A percentile compares a stretch with the other conserved stretches of the same genome.
These are phyloP conservation scores for Tursiops truncatus DNA, from an alignment of 2,113 vertebrate genomes.

Conservation along the genomic window DNA sequence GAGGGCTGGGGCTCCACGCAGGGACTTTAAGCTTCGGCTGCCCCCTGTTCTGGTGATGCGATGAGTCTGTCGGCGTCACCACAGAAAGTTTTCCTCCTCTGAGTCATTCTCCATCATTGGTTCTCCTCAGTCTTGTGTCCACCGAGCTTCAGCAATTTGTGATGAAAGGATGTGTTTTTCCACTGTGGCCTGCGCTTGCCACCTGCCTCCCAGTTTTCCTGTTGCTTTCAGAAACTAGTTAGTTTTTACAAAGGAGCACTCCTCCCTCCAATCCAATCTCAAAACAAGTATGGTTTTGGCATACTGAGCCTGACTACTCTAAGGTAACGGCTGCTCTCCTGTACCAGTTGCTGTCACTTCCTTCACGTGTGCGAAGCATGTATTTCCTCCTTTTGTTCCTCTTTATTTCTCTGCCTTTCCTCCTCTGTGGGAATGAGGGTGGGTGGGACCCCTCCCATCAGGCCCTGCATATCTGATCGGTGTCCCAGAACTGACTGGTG, in stretches of 20 bases:
- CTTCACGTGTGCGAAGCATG: background rate
- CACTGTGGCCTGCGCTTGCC: background rate
- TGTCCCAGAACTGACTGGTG: background rate
- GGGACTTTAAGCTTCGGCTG: background rate
- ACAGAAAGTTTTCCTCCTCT: background rate
- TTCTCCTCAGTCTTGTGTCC: background rate
- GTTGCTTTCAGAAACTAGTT: background rate
- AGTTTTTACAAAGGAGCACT: background rate
- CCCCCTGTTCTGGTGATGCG: fast-evolving
- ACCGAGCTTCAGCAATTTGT: background rate
- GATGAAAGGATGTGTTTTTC: background rate
- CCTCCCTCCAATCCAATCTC: background rate
- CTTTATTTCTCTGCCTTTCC: background rate
- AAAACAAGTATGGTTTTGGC: background rate
- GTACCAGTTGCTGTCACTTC: background rate
- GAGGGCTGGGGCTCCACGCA: background rate
- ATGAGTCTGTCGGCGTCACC: background rate
- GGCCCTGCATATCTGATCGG: background rate
- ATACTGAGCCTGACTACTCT: background rate
- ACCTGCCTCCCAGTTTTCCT: background rate
- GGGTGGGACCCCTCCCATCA: background rate
- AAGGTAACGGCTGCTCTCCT: fast-evolving
- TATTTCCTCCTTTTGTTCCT: background rate
- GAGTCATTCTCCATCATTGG: background rate
- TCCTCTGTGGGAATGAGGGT: background rate